Conservation (phyloP, 2,888 invertebrate species). For the Anorthoa munda region DNA sequence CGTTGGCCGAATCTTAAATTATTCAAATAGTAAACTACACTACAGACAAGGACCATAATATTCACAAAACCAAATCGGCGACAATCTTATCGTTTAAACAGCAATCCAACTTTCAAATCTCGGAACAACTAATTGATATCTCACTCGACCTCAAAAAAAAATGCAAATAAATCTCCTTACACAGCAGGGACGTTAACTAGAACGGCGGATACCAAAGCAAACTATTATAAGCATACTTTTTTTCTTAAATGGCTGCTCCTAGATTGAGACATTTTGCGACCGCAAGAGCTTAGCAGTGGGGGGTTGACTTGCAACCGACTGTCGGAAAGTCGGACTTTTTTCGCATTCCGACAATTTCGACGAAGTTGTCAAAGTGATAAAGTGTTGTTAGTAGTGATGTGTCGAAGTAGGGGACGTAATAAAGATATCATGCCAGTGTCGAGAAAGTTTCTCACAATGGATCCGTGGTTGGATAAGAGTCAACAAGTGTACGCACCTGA, state of each 20-base stretch:
- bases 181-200: constrained; percentile 81
- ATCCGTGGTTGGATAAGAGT: constrained; percentile 32
- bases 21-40: not conserved
- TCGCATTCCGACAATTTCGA: constrained; percentile 82
- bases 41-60: not conserved
- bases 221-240: constrained; percentile 76
- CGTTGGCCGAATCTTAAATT: too few species aligned
- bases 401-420: constrained; percentile 67
- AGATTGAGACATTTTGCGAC: constrained; percentile 88
- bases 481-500: constrained; percentile 57
- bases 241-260: constrained; percentile 70
- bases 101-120: constrained; percentile 3
- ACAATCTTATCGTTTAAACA: constrained; percentile 10
- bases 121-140: constrained; percentile 48
- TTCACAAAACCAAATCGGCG: not conserved
- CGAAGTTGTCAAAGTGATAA: constrained; percentile 84
- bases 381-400: constrained; percentile 70
- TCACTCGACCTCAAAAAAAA: constrained; percentile 41
- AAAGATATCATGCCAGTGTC: constrained; percentile 63
- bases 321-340: constrained; percentile 79
- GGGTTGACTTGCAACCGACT: constrained; percentile 78
- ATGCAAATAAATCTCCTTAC: constrained; percentile 75
- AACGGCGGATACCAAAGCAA: constrained; percentile 75
- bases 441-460: constrained; percentile 54
- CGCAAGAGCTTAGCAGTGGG: constrained; percentile 87